Percentiles rank a stretch among this genome's conserved stretches.
Conservation (phyloP, 2,888 invertebrate species). For the Neria commutata region DNA sequence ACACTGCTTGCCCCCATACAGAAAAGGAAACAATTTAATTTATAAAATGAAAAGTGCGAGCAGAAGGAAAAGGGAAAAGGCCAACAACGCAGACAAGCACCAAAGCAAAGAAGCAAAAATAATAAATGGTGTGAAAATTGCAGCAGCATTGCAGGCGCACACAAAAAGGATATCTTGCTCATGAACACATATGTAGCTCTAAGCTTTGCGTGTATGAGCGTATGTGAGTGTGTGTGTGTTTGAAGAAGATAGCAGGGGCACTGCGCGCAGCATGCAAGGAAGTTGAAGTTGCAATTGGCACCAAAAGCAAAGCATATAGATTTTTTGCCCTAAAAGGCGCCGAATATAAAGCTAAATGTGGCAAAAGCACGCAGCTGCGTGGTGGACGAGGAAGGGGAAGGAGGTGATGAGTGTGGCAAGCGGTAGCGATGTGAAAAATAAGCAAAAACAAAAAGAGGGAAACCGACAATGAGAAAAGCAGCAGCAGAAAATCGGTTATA, state of each 20-base stretch:
- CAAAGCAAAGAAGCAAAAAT: not conserved
- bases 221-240: too few species aligned
- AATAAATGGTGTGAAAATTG: not conserved
- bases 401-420: not conserved
- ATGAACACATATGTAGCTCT: too few species aligned
- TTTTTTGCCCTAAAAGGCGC: not conserved
- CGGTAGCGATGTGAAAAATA: not conserved
- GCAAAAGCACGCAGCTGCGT: too few species aligned
- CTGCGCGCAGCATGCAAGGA: too few species aligned
- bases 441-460: not conserved
- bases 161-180: too few species aligned
- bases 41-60: not conserved
- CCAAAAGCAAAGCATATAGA: not conserved
- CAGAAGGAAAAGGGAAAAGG: not conserved
- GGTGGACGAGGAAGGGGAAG: not conserved
- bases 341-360: not conserved
- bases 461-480: not conserved
- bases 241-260: too few species aligned
- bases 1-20: too few species aligned
- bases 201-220: too few species aligned
- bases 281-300: not conserved
- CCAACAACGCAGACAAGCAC: not conserved
- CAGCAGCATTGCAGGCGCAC: not conserved
- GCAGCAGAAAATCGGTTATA: not conserved
- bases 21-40: not conserved